phyloP scores from a whole-genome alignment of 2,797 vertebrate species.

The Sebastes cheni region DNA sequence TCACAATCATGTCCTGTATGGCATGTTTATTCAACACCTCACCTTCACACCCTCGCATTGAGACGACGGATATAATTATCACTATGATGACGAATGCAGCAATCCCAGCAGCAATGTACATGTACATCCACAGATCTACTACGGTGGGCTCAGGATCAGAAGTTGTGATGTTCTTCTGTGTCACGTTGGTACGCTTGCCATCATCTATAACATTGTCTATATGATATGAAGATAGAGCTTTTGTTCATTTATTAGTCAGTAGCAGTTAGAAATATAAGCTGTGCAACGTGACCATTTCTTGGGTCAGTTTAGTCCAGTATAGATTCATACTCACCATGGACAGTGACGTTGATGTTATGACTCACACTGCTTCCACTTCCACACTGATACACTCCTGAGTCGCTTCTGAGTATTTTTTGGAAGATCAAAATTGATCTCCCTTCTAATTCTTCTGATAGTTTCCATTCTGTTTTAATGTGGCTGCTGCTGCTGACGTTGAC shows the following conservation, averaged over 20 bases:
- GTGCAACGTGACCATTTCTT: neutral
- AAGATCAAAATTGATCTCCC: neutral
- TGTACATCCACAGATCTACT: neutral
- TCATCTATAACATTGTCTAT: constrained; percentile 8
- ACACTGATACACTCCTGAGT: constrained; percentile 41
- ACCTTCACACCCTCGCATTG: constrained; percentile 57
- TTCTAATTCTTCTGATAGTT: accelerated
- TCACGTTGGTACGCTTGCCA: accelerated
- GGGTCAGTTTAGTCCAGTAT: neutral
- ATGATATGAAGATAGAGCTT: neutral
- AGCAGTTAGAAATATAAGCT: neutral
- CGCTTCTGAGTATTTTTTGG: neutral
- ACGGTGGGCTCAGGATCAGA: accelerated
- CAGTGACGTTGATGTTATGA: constrained; percentile 8
- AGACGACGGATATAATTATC: constrained; percentile 46
- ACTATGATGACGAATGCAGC: constrained; percentile 45
- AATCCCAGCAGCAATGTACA: constrained; percentile 43
- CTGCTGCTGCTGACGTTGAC: neutral
- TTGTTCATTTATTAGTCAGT: neutral
- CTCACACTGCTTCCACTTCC: accelerated
- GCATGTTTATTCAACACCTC: neutral
- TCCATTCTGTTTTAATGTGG: neutral
- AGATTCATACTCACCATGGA: constrained; percentile 34
- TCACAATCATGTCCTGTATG: neutral
- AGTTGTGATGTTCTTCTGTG: neutral